phyloP scores from a whole-genome alignment of 2,113 vertebrate species.

The Choloepus hoffmanni region DNA sequence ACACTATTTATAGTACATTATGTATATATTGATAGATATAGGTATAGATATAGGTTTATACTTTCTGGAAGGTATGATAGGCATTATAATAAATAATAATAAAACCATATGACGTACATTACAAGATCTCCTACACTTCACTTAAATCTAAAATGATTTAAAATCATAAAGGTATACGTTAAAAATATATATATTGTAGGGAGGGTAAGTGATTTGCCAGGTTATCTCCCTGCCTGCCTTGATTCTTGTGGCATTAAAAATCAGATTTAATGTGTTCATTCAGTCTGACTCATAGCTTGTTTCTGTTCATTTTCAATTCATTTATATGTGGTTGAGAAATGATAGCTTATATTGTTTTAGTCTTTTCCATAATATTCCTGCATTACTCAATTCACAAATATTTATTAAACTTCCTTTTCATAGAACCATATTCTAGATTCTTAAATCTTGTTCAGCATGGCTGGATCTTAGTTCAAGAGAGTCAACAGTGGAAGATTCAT shows the following conservation, averaged over 20 bases:
- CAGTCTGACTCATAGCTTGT: not conserved
- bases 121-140: not conserved
- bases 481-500: not conserved
- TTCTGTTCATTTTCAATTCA: not conserved
- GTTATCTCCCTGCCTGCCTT: not conserved
- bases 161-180: constrained; percentile 25
- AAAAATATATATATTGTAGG: not conserved
- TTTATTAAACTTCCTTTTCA: not conserved
- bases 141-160: constrained; percentile 17
- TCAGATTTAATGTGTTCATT: constrained; percentile 26
- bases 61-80: not conserved
- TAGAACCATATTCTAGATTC: not conserved
- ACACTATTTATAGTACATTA: not conserved
- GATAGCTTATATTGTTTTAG: not conserved
- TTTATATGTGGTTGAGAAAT: not conserved
- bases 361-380: not conserved
- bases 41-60: not conserved
- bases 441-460: not conserved
- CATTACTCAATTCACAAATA: constrained; percentile 5
- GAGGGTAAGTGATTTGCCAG: not conserved
- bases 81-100: constrained; percentile 4
- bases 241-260: constrained; percentile 6
- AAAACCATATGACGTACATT: not conserved
- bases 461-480: not conserved
- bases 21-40: not conserved